Base-by-base conservation (phyloP, 2,797 vertebrate species). In the Lepidocolaptes lacrymiger region DNA sequence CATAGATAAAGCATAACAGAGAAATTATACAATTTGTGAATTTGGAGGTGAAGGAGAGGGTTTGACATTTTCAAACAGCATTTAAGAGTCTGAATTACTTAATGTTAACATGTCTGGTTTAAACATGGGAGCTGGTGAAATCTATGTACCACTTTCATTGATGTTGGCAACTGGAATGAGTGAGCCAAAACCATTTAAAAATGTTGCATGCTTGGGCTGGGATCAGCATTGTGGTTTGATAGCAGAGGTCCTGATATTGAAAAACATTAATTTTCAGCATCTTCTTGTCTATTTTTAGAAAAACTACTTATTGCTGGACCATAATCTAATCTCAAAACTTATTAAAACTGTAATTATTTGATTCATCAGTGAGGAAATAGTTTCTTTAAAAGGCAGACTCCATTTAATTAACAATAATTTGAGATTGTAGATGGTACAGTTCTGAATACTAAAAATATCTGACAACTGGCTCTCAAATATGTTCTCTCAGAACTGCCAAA, bases 401-500 rank as follows among this genome's bases (percentile, higher is more conserved):
- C 48, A 48, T 80, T 83, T 77, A 59, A 77, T 91, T 90, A 73
- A 32, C 24, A 67, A 17, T 71, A 84, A 78, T 69, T 55, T 44
- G 5, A 55, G 43, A 72, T 84, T 52, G 61, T 23, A 68, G 73
- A 51, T 6, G 37, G n/a, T 73, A 37, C 11, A 32, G 48, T 69
- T 80, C 78, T 85, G 69, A 92, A 73, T 75, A 71, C 52, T 85
- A 55, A 61, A 73, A 56, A 74, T 91, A 28, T 69, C 81, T 58
- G 77, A 14, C 36, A 46, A 49, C 14, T 44, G 14, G 9, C 41
- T 88, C 95, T 89, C 69, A 49, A 66, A 48, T 26, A 64, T 10
- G 4, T 73, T 62, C 26, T 82, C 66, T 95, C 79, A 66, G 59
- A 87, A 37, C 62, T 93, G 46, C 61, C 49, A 48, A 85, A 83